These are phyloP conservation scores for Xenopus borealis DNA, from an alignment of 2,113 vertebrate species.

Conservation along the genomic window DNA sequence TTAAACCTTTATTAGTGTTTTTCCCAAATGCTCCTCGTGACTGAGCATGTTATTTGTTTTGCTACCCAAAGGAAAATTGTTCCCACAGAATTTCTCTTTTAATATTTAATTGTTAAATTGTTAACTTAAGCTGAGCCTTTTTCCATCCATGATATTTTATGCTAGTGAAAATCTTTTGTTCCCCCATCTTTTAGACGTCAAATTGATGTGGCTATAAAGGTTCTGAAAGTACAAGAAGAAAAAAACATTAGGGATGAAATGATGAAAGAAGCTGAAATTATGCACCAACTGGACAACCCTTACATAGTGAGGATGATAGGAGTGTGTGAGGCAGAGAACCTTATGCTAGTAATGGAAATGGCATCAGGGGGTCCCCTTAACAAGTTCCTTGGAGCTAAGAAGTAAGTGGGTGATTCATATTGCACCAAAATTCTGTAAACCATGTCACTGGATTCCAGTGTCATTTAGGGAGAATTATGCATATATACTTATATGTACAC, in stretches of 20 bases:
- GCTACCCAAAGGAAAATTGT: no score
- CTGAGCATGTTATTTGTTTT: no score
- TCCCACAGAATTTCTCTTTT: no score
- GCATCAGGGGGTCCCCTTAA: slow-evolving; percentile 84
- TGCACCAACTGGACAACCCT: slow-evolving; percentile 92
- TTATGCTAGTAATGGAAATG: slow-evolving; percentile 99
- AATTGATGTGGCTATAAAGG: slow-evolving; percentile 90
- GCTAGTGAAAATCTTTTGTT: neutral
- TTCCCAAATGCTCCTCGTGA: no score
- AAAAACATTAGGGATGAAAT: slow-evolving; percentile 85
- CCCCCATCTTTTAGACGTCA: slow-evolving; percentile 71
- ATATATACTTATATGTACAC: no score
- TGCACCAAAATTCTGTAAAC: no score
- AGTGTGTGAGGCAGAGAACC: slow-evolving; percentile 79
- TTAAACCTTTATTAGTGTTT: no score
- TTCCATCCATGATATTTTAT: no score
- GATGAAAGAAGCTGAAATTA: slow-evolving; percentile 96
- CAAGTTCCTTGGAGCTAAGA: slow-evolving; percentile 80
- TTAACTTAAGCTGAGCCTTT: no score
- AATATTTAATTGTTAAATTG: no score
- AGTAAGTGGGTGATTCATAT: slow-evolving; percentile 61
- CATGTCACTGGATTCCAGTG: neutral
- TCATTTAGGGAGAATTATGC: no score
- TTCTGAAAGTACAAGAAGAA: slow-evolving; percentile 81
- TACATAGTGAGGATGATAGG: slow-evolving; percentile 95